Conservation (phyloP, 2,888 invertebrate genomes). For the Rhyacophila evoluta region DNA sequence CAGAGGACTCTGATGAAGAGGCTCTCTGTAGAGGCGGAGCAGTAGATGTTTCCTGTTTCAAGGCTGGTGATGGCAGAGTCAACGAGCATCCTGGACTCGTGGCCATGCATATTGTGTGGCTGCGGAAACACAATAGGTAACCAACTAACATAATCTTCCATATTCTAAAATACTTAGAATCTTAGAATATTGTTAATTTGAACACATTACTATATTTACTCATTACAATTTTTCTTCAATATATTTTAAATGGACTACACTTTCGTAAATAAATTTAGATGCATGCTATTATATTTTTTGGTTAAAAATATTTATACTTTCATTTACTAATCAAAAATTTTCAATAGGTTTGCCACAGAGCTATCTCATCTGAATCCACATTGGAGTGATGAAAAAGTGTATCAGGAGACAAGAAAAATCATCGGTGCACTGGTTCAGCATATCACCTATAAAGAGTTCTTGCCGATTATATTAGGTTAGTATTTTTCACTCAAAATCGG, state of each 20-base stretch:
- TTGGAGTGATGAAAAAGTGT: constrained; percentile 90
- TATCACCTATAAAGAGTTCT: constrained; percentile 85
- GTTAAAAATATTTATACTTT: too few relatives aligned
- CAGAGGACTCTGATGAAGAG: constrained; percentile 67
- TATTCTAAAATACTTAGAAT: too few relatives aligned
- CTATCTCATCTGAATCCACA: constrained; percentile 81
- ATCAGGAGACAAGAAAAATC: constrained; percentile 86
- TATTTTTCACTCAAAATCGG: too few relatives aligned
- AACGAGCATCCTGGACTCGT: constrained; percentile 86
- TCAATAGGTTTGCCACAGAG: constrained; percentile 76
- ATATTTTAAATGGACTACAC: too few relatives aligned
- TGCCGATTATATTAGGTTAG: constrained; percentile 82
- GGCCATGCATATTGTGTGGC: constrained; percentile 80
- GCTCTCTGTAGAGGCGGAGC: constrained; percentile 80
- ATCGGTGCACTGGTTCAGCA: constrained; percentile 86
- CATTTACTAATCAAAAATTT: background rate
- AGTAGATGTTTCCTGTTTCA: constrained; percentile 80
- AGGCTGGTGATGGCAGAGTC: constrained; percentile 82
- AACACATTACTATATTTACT: too few relatives aligned
- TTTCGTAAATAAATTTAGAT: too few relatives aligned
- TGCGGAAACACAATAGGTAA: constrained; percentile 78
- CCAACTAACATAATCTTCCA: background rate
- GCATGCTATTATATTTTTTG: too few relatives aligned
- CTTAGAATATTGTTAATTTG: too few relatives aligned
- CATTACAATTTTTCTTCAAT: too few relatives aligned